These are phyloP conservation scores for Allobates femoralis DNA, from an alignment of 2,797 vertebrate genomes.

Conservation along the genomic window DNA sequence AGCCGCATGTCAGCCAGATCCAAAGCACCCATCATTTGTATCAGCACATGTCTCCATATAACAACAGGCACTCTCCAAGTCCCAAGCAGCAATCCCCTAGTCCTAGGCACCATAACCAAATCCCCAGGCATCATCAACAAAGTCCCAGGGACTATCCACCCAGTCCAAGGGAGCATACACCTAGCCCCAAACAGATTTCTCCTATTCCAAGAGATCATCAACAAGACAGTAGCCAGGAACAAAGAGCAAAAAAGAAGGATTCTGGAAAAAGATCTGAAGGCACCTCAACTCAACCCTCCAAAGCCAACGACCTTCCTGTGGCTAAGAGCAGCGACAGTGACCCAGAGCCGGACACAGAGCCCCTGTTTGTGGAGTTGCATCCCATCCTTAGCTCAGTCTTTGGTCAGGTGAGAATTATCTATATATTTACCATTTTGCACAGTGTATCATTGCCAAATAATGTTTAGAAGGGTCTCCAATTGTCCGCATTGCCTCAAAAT, in stretches of 20 bases:
- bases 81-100: conserved; percentile 62
- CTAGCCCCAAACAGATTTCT: conserved; percentile 64
- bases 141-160: conserved; percentile 65
- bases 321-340: conserved; percentile 78
- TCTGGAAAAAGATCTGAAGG: conserved; percentile 70
- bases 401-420: conserved; percentile 79
- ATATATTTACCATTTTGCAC: not conserved
- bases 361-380: conserved; percentile 80
- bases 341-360: conserved; percentile 79
- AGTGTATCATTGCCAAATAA: not conserved
- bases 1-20: conserved; percentile 18
- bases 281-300: conserved; percentile 76
- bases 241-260: conserved; percentile 71
- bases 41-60: conserved; percentile 23
- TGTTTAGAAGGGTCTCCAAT: not conserved
- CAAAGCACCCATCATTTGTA: not conserved
- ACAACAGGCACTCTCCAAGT: conserved; percentile 62
- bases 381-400: conserved; percentile 93
- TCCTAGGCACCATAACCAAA: conserved; percentile 69
- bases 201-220: conserved; percentile 69
- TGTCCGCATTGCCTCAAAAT: not conserved
- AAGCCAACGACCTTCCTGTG: conserved; percentile 80
- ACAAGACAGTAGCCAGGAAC: conserved; percentile 72
- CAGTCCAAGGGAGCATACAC: conserved; percentile 71
- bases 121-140: conserved; percentile 53